Percentiles rank a stretch among this genome's conserved stretches.
Evolutionary conservation across 1,140 invertebrate species (phyloP).

Genomic region (Zaprionus capensis): DNA sequence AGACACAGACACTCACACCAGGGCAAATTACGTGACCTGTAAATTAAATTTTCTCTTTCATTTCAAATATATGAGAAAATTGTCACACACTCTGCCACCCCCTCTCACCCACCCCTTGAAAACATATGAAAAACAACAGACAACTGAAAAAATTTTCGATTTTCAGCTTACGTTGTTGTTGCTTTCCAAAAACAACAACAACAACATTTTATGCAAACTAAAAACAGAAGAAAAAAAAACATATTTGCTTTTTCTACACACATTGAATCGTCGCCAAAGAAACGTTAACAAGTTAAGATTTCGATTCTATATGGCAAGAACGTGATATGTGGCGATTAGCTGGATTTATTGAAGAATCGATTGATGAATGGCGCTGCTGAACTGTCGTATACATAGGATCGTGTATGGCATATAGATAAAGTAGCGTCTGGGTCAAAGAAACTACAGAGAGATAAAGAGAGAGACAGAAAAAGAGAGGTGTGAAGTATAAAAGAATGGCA

Average conservation of each 20-base stretch:
- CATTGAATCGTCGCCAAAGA: slow-evolving; percentile 1
- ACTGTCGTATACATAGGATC: background rate
- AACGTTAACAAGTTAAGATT: slow-evolving; percentile 50
- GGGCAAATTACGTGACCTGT: slow-evolving; percentile 79
- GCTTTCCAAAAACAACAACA: slow-evolving; percentile 2
- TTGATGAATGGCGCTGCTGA: slow-evolving; percentile 40
- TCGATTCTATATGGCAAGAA: slow-evolving; percentile 14
- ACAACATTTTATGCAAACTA: slow-evolving; percentile 1
- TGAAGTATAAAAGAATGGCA: background rate
- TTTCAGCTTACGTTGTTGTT: slow-evolving; percentile 16
- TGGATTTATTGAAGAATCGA: slow-evolving; percentile 48
- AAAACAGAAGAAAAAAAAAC: background rate
- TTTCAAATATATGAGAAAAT: slow-evolving; percentile 71
- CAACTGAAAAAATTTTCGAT: slow-evolving; percentile 25
- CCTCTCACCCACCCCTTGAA: background rate
- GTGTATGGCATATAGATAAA: slow-evolving; percentile 37
- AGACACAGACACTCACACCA: slow-evolving; percentile 51
- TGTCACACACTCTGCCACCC: slow-evolving; percentile 59
- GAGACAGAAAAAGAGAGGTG: background rate
- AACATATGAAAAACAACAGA: slow-evolving; percentile 44
- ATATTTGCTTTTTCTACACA: background rate
- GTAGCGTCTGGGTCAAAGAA: slow-evolving; percentile 15
- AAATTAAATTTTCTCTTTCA: slow-evolving; percentile 80
- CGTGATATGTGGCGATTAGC: slow-evolving; percentile 48
- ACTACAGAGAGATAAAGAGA: background rate